phyloP scores from a whole-genome alignment of 1,140 invertebrate genomes.

The Platyura marginata region DNA sequence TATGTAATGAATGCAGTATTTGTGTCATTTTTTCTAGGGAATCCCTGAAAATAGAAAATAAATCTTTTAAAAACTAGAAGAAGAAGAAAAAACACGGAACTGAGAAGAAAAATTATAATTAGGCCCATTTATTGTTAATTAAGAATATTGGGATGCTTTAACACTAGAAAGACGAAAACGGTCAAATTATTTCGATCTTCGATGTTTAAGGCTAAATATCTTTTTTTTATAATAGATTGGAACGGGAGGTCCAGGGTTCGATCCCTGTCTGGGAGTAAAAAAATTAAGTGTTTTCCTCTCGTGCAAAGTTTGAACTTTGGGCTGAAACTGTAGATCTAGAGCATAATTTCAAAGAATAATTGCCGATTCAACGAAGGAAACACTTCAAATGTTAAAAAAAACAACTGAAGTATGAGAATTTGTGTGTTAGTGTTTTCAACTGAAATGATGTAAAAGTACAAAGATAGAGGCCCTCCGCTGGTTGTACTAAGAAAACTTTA shows the following conservation, averaged over 20 bases:
- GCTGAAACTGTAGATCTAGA: too few species aligned
- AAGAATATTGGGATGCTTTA: neutral
- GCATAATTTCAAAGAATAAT: too few species aligned
- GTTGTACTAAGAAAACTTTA: too few species aligned
- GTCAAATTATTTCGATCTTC: too few species aligned
- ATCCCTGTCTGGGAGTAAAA: too few species aligned
- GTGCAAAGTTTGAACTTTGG: neutral
- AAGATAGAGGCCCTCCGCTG: too few species aligned
- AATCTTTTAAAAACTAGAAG: neutral
- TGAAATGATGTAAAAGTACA: too few species aligned
- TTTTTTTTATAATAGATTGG: neutral
- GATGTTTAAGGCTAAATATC: neutral
- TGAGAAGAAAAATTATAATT: neutral
- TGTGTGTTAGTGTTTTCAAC: neutral
- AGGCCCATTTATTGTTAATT: neutral
- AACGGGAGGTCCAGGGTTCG: too few species aligned
- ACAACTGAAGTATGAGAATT: neutral
- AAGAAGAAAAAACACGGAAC: neutral
- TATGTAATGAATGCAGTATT: neutral
- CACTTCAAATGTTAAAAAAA: too few species aligned
- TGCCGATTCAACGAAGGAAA: too few species aligned
- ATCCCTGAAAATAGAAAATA: neutral
- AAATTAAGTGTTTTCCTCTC: neutral
- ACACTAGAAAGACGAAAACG: too few species aligned
- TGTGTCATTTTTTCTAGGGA: neutral